Evolutionary conservation across 1,140 invertebrate species (phyloP).

Genomic region (Condylostylus longicornis): DNA sequence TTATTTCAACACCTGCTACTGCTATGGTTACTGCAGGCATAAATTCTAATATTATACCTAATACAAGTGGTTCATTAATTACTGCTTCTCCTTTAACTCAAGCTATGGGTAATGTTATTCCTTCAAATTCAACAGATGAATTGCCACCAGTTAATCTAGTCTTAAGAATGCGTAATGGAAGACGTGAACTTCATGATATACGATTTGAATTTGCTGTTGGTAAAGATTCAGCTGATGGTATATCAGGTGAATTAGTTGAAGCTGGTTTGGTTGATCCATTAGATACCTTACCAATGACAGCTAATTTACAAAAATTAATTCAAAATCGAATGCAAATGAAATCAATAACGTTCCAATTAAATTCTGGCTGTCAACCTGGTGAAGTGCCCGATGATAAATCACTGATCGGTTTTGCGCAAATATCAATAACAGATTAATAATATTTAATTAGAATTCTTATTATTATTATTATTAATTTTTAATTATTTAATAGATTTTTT

Average conservation of each 20-base stretch:
- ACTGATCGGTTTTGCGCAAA: conserved; percentile 89
- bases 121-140: conserved; percentile 11
- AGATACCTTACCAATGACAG: conserved; percentile 79
- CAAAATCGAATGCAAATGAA: conserved; percentile 45
- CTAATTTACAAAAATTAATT: conserved; percentile 83
- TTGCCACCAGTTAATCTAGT: conserved; percentile 51
- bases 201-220: conserved; percentile 88
- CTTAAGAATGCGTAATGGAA: conserved; percentile 72
- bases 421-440: conserved; percentile 72
- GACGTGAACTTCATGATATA: conserved; percentile 90
- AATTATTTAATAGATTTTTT: too few species aligned
- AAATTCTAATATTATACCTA: conserved; percentile 14
- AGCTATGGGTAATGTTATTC: conserved; percentile 2
- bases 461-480: too few species aligned
- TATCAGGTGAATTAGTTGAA: conserved; percentile 83
- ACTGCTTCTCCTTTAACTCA: conserved; percentile 5
- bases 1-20: background rate
- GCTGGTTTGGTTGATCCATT: conserved; percentile 85
- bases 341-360: conserved; percentile 80
- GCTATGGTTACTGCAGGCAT: background rate
- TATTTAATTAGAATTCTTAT: too few species aligned
- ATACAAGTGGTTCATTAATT: conserved; percentile 9
- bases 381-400: conserved; percentile 87
- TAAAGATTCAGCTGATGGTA: conserved; percentile 85
- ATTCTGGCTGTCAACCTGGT: conserved; percentile 49